A percentile compares a stretch with the other conserved stretches of the same genome.
Evolutionary conservation across 2,888 invertebrate genomes (phyloP).

Genomic region (Eucriotettix oculatus): DNA sequence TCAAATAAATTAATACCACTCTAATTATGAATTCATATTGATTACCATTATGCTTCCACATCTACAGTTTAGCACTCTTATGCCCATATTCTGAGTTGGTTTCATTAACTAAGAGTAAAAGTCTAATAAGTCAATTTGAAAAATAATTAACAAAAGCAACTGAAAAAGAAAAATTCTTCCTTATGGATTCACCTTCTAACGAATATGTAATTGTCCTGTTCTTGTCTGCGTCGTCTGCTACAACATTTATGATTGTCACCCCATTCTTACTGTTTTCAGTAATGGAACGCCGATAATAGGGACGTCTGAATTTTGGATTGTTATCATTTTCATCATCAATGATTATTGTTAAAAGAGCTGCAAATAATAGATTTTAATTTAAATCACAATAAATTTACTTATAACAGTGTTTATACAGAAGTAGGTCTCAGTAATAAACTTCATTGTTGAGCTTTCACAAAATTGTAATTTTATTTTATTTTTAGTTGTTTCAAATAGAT

Average conservation of each 20-base stretch:
- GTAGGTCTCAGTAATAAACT: background rate
- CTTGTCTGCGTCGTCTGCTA: constrained; percentile 75
- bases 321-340: constrained; percentile 83
- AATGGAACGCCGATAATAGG: constrained; percentile 61
- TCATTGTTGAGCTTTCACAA: too few relatives aligned
- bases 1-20: too few relatives aligned
- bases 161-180: too few relatives aligned
- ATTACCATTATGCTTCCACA: too few relatives aligned
- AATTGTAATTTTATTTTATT: too few relatives aligned
- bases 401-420: background rate
- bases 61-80: too few relatives aligned
- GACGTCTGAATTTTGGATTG: constrained; percentile 65
- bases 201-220: constrained; percentile 68
- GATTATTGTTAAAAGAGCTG: constrained; percentile 52
- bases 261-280: constrained; percentile 81
- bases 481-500: too few relatives aligned
- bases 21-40: too few relatives aligned
- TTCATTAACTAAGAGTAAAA: too few relatives aligned
- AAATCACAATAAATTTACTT: background rate
- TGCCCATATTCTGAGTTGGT: too few relatives aligned
- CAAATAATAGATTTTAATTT: constrained; percentile 12
- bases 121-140: too few relatives aligned
- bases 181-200: constrained; percentile 39
- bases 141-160: too few relatives aligned
- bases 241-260: constrained; percentile 55